A percentile compares a stretch with the other conserved stretches of the same genome.
phyloP scores from a whole-genome alignment of 1,140 invertebrate genomes.

The Hycleus cichorii region DNA sequence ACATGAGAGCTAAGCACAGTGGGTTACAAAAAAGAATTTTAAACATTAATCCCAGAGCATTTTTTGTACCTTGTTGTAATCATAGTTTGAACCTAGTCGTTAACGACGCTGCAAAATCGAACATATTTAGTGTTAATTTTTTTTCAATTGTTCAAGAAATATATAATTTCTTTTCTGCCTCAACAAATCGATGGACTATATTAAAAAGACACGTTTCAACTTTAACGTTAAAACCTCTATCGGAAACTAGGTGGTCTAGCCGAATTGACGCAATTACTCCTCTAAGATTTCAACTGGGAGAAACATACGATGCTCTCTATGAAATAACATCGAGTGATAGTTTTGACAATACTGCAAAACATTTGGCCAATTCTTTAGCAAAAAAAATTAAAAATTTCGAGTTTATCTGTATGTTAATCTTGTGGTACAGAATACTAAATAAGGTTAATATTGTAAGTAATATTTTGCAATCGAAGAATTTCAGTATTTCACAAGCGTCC shows the following conservation, averaged over 20 bases:
- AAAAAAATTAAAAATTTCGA: slow-evolving; percentile 12
- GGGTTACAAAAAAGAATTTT: too few species aligned
- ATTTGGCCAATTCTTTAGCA: slow-evolving; percentile 6
- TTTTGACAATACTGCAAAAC: slow-evolving; percentile 12
- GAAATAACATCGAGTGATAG: too few species aligned
- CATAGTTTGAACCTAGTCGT: slow-evolving; percentile 18
- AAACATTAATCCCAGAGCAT: too few species aligned
- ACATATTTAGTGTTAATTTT: slow-evolving; percentile 20
- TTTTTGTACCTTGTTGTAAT: slow-evolving; percentile 22
- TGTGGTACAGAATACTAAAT: slow-evolving; percentile 8
- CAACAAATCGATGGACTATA: background rate
- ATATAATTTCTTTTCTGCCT: slow-evolving; percentile 33
- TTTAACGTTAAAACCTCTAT: slow-evolving; percentile 14
- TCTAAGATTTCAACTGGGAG: background rate
- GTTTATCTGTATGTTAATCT: slow-evolving; percentile 14
- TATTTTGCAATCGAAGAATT: too few species aligned
- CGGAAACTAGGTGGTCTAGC: slow-evolving; percentile 12
- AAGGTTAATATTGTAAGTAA: too few species aligned
- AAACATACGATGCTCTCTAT: too few species aligned
- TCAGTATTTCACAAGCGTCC: too few species aligned
- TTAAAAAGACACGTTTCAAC: slow-evolving; percentile 1
- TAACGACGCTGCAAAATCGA: too few species aligned
- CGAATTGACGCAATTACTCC: slow-evolving; percentile 14
- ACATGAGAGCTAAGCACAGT: too few species aligned
- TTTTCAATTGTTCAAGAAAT: slow-evolving; percentile 30